Evolutionary conservation across 2,888 invertebrate genomes (phyloP), one percentile per base, ranked within the genome.

Genomic region (Nineta flava): DNA sequence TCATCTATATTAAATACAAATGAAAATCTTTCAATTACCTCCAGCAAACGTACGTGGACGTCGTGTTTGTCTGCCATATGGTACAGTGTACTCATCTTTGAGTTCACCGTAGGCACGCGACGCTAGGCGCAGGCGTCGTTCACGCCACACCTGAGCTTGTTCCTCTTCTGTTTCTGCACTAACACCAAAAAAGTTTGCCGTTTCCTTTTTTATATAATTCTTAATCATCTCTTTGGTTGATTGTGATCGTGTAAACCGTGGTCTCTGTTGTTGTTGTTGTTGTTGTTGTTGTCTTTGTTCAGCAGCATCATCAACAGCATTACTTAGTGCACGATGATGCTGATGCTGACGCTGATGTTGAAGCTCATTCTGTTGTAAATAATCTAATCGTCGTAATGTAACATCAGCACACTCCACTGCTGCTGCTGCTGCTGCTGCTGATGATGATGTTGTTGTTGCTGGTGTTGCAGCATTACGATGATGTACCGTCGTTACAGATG

Each of bases 111-210:
- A 64, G 54, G 77, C 81, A 70, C 84, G 78, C 60, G 79, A 79
- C 57, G 86, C 84, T 69, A 86, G 77, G 58, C 87, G 71, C 64
- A 81, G 77, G 63, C 88, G 73, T 62, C 88, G 74, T 62, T 87
- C 86, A 60, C 82, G 71, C 90, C 90, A 90, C 63, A 82, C 67
- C 61, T 79, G 73, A 62, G 77, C 76, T 67, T 83, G 81, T 60
- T 79, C 76, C 58, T 77, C 76, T 64, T 86, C 85, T 57, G 79
- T 79, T 58, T 82, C 81, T 60, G 83, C 83, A 61, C 84, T 83
- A 51, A 91, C 81, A 16, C 88, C 90, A 65, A 91, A 88, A 69
- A 90, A 90, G 57, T 81, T 83, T 50, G 85, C 84, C 51, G 87
- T 84, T 64, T 87, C 86, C 57, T 79, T 75, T 63, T 79, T 84